Base-by-base conservation (phyloP, 2,888 invertebrate genomes). In the Acanthosepion esculentum region DNA sequence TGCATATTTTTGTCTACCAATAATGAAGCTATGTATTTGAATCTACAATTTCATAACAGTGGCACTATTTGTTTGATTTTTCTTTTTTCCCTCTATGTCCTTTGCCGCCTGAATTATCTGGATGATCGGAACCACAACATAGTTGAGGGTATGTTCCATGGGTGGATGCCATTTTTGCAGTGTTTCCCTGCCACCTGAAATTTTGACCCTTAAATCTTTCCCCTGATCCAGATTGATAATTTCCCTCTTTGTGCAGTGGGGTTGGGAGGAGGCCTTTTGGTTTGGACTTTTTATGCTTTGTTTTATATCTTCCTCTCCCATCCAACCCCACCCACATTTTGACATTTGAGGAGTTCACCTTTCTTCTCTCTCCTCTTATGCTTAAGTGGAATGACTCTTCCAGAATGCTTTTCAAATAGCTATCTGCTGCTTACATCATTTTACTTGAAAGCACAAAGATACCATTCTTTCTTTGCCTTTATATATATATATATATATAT, bases 131-230 rank as follows among this genome's bases (percentile, higher is more conserved):
- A 64, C 64, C 64, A 64, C 64, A 64, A 64, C 64, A 64, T 64
- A 64, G 64, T 64, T 64, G 64, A 64, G 64, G 64, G 64, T 64
- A 64, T 64, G 64, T 64, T 64, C 64, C 64, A 64, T 64, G 64
- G 64, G 64, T 64, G 64, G 64, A 64, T 64, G 64, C 64, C 64
- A 64, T 64, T 64, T 64, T 64, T 64, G 64, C 64, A 64, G 64
- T 64, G 64, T 64, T 64, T 26, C 64, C 64, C 64, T 41, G 41
- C 41, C 64, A 64, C 64, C 64, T 64, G 26, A 64, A 64, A 64
- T 64, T 26, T 64, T 64, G 64, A 64, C 26, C 64, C 64, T 64
- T 23, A 64, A 64, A 64, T 2, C 64, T 64, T 64, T 64, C 64
- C 64, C 26, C 64, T 64, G 64, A 64, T 64, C 64, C 64, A 64